A percentile compares a stretch with the other conserved stretches of the same genome.
These are phyloP conservation scores for Morphnarchus princeps DNA, from an alignment of 2,113 vertebrate genomes.

Conservation along the genomic window DNA sequence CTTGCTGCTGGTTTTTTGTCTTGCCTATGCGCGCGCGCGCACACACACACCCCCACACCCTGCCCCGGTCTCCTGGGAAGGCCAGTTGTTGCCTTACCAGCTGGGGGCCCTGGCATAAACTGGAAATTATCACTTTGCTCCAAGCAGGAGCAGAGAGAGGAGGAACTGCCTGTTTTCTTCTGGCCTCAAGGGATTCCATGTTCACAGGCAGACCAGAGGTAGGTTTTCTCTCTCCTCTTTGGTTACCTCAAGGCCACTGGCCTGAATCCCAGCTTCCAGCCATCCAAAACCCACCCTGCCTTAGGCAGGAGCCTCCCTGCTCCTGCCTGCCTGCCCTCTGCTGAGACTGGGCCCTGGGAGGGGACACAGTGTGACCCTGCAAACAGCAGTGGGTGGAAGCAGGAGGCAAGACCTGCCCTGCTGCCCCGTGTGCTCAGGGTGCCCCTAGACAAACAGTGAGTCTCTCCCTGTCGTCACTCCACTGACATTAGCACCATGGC, in stretches of 20 bases:
- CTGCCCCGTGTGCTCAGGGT: not conserved
- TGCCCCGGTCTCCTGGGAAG: not conserved
- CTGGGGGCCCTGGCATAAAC: not conserved
- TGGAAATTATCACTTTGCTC: not conserved
- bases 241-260: not conserved
- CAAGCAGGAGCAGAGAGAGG: not conserved
- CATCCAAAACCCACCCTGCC: not conserved
- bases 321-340: not conserved
- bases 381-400: not conserved
- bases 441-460: not conserved
- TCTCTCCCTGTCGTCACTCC: not conserved
- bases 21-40: not conserved
- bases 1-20: not conserved
- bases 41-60: no score
- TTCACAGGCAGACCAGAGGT: not conserved
- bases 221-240: not conserved
- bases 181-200: fast-evolving
- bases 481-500: not conserved
- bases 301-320: not conserved
- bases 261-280: not conserved
- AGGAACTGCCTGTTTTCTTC: not conserved
- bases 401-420: not conserved
- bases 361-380: not conserved
- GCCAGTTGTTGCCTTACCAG: not conserved
- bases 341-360: not conserved